Evolutionary conservation across 64 coral and sea anemone species (phyloP), one percentile per base, ranked within the genome.

Genomic region (Montipora efflorescens): DNA sequence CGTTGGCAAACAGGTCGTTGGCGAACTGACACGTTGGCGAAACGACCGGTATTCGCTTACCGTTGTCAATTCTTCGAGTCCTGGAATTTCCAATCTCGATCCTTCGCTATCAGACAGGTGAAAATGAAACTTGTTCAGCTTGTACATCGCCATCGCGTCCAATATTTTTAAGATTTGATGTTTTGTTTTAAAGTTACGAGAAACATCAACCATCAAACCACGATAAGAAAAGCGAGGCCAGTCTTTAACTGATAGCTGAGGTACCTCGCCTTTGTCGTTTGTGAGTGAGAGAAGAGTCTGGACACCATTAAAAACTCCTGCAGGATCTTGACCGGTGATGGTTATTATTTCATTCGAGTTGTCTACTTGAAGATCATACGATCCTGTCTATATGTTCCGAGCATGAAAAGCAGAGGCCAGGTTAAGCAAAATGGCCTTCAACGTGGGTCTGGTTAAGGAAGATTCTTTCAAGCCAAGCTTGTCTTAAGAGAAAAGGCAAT

Each of bases 81-180:
- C 88, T 47, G 88, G 88, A 13, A 90, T 90, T 77, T 90, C 88
- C 12, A 90, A 21, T 78, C 88, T 78, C 88, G 58, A 90, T 2
- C 73, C 88, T 20, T 90, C 88, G 15, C 59, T 51, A 79, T 90
- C 88, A 2, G 88, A 43, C 36, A 90, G 43, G 58, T 79, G 88
- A 64, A 90, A 90, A 48, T 90, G 76, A 48, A 90, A 90, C 53
- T 90, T 90, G 75, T 80, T 90, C 45, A 90, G 19, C 59, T 80
- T 90, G 59, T 90, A 79, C 75, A 66, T 78, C 62, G 88, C 88
- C 88, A 90, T 90, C 15, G n/a, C 36, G 18, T 80, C 88, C 3
- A 90, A 57, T 9, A 90, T 43, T 64, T 78, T 76, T 43, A 90
- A 21, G 2, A 90, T 64, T 47, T 76, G 59, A 16, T 45, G 4